Conservation (phyloP, 2,113 vertebrate genomes). For the Empidonax traillii region DNA sequence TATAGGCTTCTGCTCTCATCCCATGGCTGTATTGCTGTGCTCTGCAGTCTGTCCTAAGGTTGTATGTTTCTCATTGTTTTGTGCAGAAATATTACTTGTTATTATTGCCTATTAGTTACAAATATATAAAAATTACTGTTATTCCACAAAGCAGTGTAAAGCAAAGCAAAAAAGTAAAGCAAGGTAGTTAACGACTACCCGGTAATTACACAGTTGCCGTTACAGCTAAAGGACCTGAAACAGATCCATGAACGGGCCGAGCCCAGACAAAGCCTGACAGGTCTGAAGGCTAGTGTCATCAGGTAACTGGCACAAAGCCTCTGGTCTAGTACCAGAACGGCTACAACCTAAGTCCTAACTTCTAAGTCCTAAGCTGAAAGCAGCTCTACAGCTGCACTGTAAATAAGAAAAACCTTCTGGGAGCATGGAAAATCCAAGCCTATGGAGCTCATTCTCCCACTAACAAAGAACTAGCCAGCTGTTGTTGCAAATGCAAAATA, state of each 20-base stretch:
- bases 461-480: background rate
- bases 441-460: background rate
- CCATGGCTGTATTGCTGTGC: background rate
- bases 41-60: background rate
- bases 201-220: background rate
- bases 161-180: background rate
- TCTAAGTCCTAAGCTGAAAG: background rate
- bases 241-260: no score
- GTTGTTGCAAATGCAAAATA: fast-evolving
- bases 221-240: background rate
- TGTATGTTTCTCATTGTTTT: background rate
- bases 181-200: background rate
- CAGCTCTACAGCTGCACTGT: background rate
- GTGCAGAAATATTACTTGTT: background rate
- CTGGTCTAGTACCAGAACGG: background rate
- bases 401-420: background rate
- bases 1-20: background rate
- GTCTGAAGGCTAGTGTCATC: fast-evolving
- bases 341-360: background rate
- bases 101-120: background rate
- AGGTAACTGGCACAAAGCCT: background rate
- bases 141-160: background rate
- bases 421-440: background rate
- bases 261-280: background rate
- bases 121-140: background rate